phyloP scores from a whole-genome alignment of 2,888 invertebrate species.

The Ectemnius continuus region DNA sequence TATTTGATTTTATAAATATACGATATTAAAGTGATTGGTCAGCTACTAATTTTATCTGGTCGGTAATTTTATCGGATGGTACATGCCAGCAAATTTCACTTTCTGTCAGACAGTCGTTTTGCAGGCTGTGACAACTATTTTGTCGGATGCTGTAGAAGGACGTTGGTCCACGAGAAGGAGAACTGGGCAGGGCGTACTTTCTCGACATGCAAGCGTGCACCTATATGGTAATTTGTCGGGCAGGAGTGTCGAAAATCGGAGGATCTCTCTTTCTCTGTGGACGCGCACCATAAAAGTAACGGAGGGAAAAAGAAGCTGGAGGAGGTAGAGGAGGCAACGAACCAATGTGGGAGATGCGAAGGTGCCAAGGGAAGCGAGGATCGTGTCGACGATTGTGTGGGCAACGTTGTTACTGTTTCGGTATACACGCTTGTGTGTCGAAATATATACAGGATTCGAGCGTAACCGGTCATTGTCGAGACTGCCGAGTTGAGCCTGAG shows the following conservation, averaged over 20 bases:
- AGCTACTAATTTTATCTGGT: no score
- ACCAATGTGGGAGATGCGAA: slow-evolving; percentile 20
- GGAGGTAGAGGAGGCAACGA: slow-evolving; percentile 2
- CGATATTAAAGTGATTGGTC: no score
- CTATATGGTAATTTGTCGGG: slow-evolving; percentile 59
- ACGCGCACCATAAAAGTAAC: slow-evolving; percentile 50
- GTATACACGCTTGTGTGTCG: slow-evolving; percentile 74
- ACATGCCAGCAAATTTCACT: no score
- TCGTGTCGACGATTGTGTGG: slow-evolving; percentile 20
- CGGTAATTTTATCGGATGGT: no score
- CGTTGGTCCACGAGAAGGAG: slow-evolving; percentile 9
- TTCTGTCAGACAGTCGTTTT: no score
- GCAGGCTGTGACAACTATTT: no score
- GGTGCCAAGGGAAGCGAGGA: slow-evolving; percentile 6
- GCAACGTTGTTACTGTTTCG: slow-evolving; percentile 56
- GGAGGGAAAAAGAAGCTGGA: not conserved
- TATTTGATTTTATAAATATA: no score
- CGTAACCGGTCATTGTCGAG: slow-evolving; percentile 73
- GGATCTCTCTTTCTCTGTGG: slow-evolving; percentile 27
- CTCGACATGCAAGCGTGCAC: slow-evolving; percentile 51
- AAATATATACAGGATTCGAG: slow-evolving; percentile 62
- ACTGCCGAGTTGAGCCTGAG: no score
- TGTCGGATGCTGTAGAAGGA: no score
- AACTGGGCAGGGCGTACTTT: slow-evolving; percentile 23
- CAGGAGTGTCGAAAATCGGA: slow-evolving; percentile 61